A percentile compares a stretch with the other conserved stretches of the same genome.
Evolutionary conservation across 2,113 vertebrate species (phyloP).

Genomic region (Hassar affinis): DNA sequence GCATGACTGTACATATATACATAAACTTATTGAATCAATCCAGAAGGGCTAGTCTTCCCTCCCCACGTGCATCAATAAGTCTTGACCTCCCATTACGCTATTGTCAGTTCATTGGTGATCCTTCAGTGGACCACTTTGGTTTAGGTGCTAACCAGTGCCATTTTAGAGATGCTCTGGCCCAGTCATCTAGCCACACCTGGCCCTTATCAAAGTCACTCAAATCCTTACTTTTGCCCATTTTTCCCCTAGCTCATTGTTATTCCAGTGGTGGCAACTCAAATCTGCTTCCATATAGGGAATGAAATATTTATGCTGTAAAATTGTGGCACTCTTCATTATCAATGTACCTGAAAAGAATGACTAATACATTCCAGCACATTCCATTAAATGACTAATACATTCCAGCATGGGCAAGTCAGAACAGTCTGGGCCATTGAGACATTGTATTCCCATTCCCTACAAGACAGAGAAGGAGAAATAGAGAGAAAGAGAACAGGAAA

Average conservation of each 20-base stretch:
- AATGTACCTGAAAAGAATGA: constrained; percentile 70
- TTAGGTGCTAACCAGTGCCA: no score
- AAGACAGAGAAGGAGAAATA: constrained; percentile 15
- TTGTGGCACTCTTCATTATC: constrained; percentile 70
- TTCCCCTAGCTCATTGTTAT: constrained; percentile 63
- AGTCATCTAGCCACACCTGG: no score
- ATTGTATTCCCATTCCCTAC: constrained; percentile 50
- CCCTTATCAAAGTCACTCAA: no score
- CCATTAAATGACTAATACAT: constrained; percentile 68
- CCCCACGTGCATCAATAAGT: no score
- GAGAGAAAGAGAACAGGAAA: not conserved
- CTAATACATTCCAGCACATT: constrained; percentile 68
- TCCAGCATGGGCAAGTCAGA: constrained; percentile 69
- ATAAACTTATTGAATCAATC: no score
- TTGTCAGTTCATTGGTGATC: no score
- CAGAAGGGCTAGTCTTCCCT: no score
- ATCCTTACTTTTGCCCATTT: no score
- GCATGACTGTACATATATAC: no score
- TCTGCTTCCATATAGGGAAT: constrained; percentile 75
- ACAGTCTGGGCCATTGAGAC: constrained; percentile 66
- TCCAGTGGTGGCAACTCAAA: constrained; percentile 57
- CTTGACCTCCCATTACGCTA: no score
- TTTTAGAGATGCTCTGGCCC: no score
- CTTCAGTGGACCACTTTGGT: no score
- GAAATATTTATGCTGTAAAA: constrained; percentile 73